A percentile compares a stretch with the other conserved stretches of the same genome.
Conservation (phyloP, 2,113 vertebrate genomes). For the Craseonycteris thonglongyai region DNA sequence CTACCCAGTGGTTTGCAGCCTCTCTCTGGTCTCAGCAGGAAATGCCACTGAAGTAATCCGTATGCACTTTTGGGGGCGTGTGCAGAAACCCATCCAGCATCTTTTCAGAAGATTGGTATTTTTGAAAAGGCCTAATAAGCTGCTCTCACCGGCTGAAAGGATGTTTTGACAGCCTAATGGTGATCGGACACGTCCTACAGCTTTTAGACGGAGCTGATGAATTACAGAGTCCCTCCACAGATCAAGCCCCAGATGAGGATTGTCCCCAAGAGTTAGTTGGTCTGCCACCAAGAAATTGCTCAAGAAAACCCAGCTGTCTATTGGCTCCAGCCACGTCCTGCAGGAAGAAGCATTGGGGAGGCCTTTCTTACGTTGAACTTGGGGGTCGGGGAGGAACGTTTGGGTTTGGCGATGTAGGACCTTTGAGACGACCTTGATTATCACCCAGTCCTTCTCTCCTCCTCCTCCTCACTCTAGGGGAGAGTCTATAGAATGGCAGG, state of each 20-base stretch:
- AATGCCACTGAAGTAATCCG: not conserved
- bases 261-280: not conserved
- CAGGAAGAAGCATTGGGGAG: not conserved
- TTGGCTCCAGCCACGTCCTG: not conserved
- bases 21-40: too few relatives aligned
- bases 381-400: not conserved
- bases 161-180: not conserved
- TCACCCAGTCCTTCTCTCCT: rapidly evolving
- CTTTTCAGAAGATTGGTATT: not conserved
- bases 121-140: not conserved
- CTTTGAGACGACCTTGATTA: not conserved
- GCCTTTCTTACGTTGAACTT: not conserved
- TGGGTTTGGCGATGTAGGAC: not conserved
- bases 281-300: not conserved
- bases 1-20: not conserved
- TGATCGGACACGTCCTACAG: not conserved
- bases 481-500: too few relatives aligned
- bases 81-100: not conserved
- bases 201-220: not conserved
- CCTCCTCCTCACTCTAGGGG: not conserved
- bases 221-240: not conserved
- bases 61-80: not conserved
- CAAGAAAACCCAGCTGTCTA: not conserved
- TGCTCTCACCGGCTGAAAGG: not conserved
- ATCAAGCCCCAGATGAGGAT: not conserved